A percentile compares a stretch with the other conserved stretches of the same genome.
Conservation (phyloP, 2,113 vertebrate genomes). For the Seriola quinqueradiata region DNA sequence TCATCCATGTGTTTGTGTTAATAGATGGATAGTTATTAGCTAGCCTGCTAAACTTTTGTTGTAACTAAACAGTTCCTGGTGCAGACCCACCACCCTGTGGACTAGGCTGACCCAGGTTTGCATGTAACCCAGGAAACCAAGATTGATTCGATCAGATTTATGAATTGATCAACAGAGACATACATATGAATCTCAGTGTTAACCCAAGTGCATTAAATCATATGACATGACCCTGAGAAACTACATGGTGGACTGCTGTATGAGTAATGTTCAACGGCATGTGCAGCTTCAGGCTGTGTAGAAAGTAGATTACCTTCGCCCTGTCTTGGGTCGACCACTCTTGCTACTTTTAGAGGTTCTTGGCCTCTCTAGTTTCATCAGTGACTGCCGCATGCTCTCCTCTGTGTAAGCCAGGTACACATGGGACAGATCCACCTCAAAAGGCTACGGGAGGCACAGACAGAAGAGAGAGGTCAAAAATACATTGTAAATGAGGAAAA, state of each 20-base stretch:
- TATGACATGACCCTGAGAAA: neutral
- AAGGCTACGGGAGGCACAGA: slow-evolving; percentile 84
- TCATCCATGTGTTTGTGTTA: neutral
- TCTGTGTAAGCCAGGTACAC: slow-evolving; percentile 98
- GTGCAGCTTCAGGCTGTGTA: neutral
- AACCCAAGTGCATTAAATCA: neutral
- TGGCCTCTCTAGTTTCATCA: slow-evolving; percentile 96
- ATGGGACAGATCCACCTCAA: slow-evolving; percentile 97
- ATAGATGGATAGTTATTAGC: neutral
- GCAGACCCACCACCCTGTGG: neutral
- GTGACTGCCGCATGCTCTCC: slow-evolving; percentile 95
- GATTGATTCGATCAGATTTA: neutral
- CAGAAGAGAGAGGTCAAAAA: slow-evolving; percentile 1
- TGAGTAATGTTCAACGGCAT: slow-evolving; percentile 1
- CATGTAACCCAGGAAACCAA: neutral
- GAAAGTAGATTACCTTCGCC: slow-evolving; percentile 88
- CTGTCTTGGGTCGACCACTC: slow-evolving; percentile 91
- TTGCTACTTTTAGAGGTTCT: slow-evolving; percentile 93
- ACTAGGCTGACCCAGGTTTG: neutral
- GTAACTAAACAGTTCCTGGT: neutral
- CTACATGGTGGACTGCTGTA: neutral
- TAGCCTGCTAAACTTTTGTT: neutral
- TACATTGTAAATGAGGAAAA: neutral
- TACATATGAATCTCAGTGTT: neutral
- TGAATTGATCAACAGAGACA: neutral